Percentiles rank a stretch among this genome's conserved stretches.
Evolutionary conservation across 2,888 invertebrate genomes (phyloP).

Genomic region (Aspidiotus rigidus): DNA sequence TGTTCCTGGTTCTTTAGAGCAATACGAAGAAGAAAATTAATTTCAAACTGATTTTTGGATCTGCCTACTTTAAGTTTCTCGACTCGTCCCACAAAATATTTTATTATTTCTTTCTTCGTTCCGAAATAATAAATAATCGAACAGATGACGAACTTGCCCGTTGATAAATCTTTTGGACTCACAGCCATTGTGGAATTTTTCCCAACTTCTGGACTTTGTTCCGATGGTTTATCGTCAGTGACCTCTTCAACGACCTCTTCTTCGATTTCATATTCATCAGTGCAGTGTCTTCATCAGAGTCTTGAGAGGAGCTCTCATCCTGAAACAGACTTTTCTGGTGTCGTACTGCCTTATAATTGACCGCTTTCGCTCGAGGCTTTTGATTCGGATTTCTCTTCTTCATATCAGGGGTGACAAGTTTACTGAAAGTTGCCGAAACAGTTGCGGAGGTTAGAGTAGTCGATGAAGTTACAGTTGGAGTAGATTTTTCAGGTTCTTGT

Average conservation of each 20-base stretch:
- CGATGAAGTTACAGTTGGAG: not conserved
- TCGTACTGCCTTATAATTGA: not conserved
- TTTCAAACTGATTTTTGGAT: not conserved
- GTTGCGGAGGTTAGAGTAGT: not conserved
- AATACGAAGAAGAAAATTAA: not conserved
- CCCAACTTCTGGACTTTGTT: not conserved
- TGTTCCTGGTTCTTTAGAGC: not conserved
- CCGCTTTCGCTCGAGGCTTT: not conserved
- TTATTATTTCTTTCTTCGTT: not conserved
- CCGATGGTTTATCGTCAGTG: not conserved
- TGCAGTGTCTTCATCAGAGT: not conserved
- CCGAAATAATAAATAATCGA: not conserved
- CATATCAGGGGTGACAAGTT: not conserved
- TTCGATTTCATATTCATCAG: not conserved
- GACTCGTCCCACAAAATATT: not conserved
- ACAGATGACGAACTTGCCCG: not conserved
- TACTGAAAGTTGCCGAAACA: constrained; percentile 1
- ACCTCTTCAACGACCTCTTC: constrained; percentile 1
- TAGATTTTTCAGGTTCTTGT: not conserved
- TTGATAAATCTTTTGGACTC: not conserved
- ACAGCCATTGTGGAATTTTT: not conserved
- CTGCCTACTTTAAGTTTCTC: not conserved
- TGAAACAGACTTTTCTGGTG: not conserved
- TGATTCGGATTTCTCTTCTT: not conserved
- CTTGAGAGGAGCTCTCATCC: constrained; percentile 1